Percentiles rank a stretch among this genome's conserved stretches.
phyloP scores from a whole-genome alignment of 2,797 vertebrate species.

The Acipenser transmontanus region DNA sequence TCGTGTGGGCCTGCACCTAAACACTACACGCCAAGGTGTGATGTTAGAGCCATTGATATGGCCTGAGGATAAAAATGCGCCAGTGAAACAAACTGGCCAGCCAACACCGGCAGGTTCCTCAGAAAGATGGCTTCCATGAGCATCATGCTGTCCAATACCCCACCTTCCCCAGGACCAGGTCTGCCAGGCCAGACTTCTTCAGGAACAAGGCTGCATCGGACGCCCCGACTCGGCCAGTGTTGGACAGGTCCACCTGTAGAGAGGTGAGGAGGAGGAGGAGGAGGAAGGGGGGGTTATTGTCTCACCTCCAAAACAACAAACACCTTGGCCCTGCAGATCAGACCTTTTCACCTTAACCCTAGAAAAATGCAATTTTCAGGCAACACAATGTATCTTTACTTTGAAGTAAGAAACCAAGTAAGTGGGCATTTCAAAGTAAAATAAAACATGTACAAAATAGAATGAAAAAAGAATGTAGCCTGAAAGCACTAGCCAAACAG shows the following conservation, averaged over 20 bases:
- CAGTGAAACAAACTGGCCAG: neutral
- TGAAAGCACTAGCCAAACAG: no score
- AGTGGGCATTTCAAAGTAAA: no score
- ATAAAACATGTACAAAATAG: no score
- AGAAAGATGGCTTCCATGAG: neutral
- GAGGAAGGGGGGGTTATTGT: neutral
- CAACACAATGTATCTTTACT: no score
- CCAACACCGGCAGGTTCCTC: neutral
- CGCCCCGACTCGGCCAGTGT: conserved; percentile 81
- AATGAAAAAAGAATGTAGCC: no score
- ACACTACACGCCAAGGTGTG: no score
- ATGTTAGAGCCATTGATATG: neutral
- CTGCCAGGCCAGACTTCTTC: conserved; percentile 89
- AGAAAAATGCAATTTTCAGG: no score
- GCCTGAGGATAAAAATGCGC: neutral
- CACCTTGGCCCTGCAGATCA: no score
- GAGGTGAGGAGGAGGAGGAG: conserved; percentile 15
- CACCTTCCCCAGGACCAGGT: conserved; percentile 92
- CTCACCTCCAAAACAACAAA: no score
- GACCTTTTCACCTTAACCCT: no score
- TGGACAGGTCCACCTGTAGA: conserved; percentile 78
- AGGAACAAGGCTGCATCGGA: conserved; percentile 90
- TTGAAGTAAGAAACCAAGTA: no score
- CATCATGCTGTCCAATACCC: conserved; percentile 12
- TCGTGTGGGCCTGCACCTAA: no score